Conservation (phyloP, 2,797 vertebrate genomes). For the Diglossa cyanea region DNA sequence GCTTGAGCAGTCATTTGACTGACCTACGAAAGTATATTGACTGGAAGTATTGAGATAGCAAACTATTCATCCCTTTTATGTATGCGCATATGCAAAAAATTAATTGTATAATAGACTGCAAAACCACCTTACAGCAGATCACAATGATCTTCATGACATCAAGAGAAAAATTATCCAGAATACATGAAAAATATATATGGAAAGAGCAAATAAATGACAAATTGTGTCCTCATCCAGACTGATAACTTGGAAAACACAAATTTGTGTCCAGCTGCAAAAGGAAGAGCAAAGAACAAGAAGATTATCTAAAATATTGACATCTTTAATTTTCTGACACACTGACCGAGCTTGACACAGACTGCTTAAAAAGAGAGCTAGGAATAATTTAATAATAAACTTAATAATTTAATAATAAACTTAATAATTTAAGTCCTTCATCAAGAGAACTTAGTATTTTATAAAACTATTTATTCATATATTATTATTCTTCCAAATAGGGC, state of each 20-base stretch:
- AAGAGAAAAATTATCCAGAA: background rate
- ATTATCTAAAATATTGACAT: background rate
- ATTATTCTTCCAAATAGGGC: background rate
- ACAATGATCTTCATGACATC: background rate
- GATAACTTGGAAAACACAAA: background rate
- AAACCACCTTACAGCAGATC: background rate
- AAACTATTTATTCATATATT: background rate
- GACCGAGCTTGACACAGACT: background rate
- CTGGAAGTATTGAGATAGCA: background rate
- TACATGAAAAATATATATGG: rapidly evolving
- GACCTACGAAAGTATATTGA: background rate
- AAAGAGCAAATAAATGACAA: background rate
- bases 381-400: too few species aligned
- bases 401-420: too few species aligned
- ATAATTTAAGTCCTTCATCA: background rate
- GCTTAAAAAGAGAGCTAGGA: background rate
- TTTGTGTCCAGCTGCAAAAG: background rate
- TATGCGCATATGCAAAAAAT: background rate
- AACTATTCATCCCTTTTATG: background rate
- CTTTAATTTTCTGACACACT: background rate
- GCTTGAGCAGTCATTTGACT: background rate
- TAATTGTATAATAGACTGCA: background rate
- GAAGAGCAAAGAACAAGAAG: background rate
- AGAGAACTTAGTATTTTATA: background rate
- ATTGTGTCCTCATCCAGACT: background rate